These are phyloP conservation scores for Chalcis sispes DNA, from an alignment of 2,888 invertebrate species.

Conservation along the genomic window DNA sequence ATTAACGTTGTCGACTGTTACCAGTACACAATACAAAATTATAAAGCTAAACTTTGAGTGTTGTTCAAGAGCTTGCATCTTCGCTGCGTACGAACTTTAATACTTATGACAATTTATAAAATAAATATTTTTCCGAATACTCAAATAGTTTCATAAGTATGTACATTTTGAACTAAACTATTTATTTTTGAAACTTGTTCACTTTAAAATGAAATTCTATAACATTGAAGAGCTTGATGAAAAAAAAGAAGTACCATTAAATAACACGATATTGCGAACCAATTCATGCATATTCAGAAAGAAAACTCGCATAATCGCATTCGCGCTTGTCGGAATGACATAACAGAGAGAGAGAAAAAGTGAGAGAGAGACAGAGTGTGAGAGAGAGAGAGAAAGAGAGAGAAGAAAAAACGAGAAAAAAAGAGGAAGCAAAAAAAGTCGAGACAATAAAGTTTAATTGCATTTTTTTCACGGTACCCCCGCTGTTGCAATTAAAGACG, in stretches of 20 bases:
- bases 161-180: too few species aligned
- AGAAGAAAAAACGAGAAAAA: constrained; percentile 2
- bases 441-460: constrained; percentile 35
- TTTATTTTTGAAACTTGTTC: too few species aligned
- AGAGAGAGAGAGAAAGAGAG: background rate
- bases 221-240: too few species aligned
- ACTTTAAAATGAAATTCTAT: too few species aligned
- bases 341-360: background rate
- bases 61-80: too few species aligned
- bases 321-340: constrained; percentile 18
- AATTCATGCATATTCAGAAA: constrained; percentile 35
- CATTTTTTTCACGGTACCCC: background rate
- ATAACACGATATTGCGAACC: background rate
- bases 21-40: too few species aligned
- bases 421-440: constrained; percentile 5
- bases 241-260: background rate
- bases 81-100: too few species aligned
- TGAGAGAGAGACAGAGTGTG: background rate
- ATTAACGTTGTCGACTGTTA: too few species aligned
- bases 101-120: too few species aligned
- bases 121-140: too few species aligned
- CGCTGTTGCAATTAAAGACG: constrained; percentile 19
- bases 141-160: too few species aligned
- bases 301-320: constrained; percentile 36
- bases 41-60: too few species aligned